These are phyloP conservation scores for Diadegma fenestrale DNA, from an alignment of 2,888 invertebrate species.

Conservation along the genomic window DNA sequence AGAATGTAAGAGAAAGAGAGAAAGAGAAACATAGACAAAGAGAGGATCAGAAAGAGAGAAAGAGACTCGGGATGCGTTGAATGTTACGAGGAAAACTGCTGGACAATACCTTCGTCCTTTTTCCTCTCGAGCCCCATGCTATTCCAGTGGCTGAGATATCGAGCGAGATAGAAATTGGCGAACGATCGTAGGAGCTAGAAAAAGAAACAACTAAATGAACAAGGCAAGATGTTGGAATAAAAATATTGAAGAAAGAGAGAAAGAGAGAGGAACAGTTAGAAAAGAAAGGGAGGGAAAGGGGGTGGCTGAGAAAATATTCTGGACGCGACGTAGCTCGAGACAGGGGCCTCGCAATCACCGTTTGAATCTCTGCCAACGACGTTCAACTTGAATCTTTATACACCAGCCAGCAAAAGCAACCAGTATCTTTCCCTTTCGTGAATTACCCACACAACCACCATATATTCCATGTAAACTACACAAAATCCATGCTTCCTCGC, in stretches of 20 bases:
- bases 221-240: neutral
- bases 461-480: neutral
- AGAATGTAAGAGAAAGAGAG: neutral
- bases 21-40: neutral
- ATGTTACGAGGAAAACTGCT: slow-evolving; percentile 61
- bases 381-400: slow-evolving; percentile 56
- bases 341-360: slow-evolving; percentile 83
- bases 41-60: slow-evolving; percentile 22
- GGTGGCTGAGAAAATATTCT: slow-evolving; percentile 79
- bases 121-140: slow-evolving; percentile 51
- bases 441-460: slow-evolving; percentile 55
- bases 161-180: slow-evolving; percentile 57
- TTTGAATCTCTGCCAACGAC: slow-evolving; percentile 82
- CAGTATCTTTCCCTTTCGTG: slow-evolving; percentile 52
- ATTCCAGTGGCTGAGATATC: slow-evolving; percentile 51
- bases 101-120: slow-evolving; percentile 61
- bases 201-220: slow-evolving; percentile 3
- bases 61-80: slow-evolving; percentile 49
- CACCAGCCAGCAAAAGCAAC: slow-evolving; percentile 33
- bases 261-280: slow-evolving; percentile 34
- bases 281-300: slow-evolving; percentile 15
- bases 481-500: neutral
- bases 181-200: slow-evolving; percentile 59
- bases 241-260: slow-evolving; percentile 1
- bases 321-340: slow-evolving; percentile 79